Percentiles rank a stretch among this genome's conserved stretches.
Conservation (phyloP, 2,113 vertebrate species). For the Guaruba guarouba region DNA sequence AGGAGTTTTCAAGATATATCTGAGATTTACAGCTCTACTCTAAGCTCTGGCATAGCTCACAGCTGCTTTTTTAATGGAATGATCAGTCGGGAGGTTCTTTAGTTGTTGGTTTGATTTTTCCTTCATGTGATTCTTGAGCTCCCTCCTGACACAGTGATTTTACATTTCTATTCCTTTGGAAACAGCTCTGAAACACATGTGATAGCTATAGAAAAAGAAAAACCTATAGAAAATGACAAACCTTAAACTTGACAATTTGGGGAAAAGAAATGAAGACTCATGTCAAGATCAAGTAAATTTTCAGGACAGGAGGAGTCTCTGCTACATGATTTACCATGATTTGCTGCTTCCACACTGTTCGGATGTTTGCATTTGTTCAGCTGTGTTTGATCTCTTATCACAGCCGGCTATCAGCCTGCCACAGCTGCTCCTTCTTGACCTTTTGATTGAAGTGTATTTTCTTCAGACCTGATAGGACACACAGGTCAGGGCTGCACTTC, state of each 20-base stretch:
- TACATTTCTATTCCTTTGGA: background rate
- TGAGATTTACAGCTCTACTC: background rate
- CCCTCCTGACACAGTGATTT: background rate
- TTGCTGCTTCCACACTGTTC: background rate
- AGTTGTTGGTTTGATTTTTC: background rate
- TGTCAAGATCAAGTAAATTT: background rate
- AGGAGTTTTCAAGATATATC: background rate
- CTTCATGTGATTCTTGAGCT: background rate
- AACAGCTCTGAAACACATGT: background rate
- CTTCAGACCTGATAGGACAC: background rate
- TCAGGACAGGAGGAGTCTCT: background rate
- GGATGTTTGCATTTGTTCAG: background rate
- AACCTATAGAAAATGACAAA: background rate
- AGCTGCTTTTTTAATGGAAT: background rate
- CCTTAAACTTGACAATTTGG: background rate
- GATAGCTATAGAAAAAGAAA: background rate
- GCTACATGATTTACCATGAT: background rate
- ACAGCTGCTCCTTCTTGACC: background rate
- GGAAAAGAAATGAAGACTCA: background rate
- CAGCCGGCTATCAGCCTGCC: background rate
- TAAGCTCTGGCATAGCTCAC: background rate
- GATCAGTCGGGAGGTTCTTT: background rate
- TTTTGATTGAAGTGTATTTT: background rate
- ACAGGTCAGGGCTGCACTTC: background rate
- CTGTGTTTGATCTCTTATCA: background rate